phyloP scores from a whole-genome alignment of 2,113 vertebrate genomes.

The Rhinichthys klamathensis region DNA sequence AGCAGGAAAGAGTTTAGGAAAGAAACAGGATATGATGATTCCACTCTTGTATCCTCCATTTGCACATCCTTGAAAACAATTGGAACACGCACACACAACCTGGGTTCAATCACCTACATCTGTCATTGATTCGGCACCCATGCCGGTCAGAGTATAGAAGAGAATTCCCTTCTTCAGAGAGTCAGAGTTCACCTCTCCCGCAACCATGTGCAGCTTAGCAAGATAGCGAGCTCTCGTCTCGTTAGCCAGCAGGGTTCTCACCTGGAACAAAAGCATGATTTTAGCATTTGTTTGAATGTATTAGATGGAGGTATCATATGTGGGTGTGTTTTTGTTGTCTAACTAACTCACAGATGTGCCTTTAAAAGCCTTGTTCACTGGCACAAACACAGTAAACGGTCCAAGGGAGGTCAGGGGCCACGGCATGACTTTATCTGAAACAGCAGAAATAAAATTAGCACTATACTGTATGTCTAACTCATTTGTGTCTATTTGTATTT shows the following conservation, averaged over 20 bases:
- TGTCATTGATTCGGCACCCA: constrained; percentile 75
- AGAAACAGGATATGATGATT: neutral
- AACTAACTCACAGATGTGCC: constrained; percentile 65
- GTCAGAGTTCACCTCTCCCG: constrained; percentile 78
- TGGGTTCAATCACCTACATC: constrained; percentile 73
- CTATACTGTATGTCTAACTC: neutral
- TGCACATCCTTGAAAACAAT: constrained; percentile 1
- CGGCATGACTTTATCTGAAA: constrained; percentile 77
- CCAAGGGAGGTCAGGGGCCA: constrained; percentile 85
- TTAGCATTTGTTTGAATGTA: neutral
- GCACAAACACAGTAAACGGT: constrained; percentile 89
- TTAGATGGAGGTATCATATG: neutral
- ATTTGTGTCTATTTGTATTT: neutral
- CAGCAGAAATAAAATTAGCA: constrained; percentile 11
- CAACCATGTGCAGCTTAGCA: constrained; percentile 86
- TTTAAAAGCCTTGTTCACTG: constrained; percentile 83
- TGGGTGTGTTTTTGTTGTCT: neutral
- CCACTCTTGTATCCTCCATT: neutral
- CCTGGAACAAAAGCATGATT: constrained; percentile 64
- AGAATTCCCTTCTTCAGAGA: constrained; percentile 72
- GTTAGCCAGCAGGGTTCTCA: constrained; percentile 76
- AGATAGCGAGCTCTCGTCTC: constrained; percentile 78
- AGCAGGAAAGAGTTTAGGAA: neutral
- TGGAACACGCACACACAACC: neutral
- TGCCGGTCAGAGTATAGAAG: constrained; percentile 88